Evolutionary conservation across 2,113 vertebrate genomes (phyloP), one percentile per base, ranked within the genome.

Genomic region (Mobula hypostoma): DNA sequence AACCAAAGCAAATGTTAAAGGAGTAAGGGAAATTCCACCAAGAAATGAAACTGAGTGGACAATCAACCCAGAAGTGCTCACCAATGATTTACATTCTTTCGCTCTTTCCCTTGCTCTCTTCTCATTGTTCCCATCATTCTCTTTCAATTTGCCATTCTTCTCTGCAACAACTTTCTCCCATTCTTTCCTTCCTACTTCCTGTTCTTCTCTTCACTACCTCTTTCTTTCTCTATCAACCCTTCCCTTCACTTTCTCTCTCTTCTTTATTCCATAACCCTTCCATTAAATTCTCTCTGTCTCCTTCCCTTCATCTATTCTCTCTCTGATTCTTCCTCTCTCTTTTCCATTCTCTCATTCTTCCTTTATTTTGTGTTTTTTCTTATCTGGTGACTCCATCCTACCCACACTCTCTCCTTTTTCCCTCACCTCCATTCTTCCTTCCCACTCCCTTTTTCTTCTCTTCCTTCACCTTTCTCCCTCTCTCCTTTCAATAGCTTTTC

Each of bases 381-480:
- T 5, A 0, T 24, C 2, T 15, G 4, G 4, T 5, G 4, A 5
- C 14, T 15, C 95, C 96, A 94, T 95, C 95, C 95, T 95, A 95
- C 94, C 94, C 95, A 95, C 95, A 76, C 94, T 94, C 94, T 70
- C 94, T 94, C 94, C 36, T 95, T 95, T 95, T 95, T 78, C 95
- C 85, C 94, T 92, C 94, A n/a, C 29, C 3, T n/a, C 24, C 8
- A 8, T 27, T 5, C 11, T 27, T 78, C 76, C 24, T 9, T 94
- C 94, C 94, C 94, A 74, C 94, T 80, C 94, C 95, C 94, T 68
- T 94, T 94, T 94, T 36, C 94, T 95, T 95, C 95, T 95, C 95
- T 78, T 95, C 85, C 94, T 92, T 94, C 94, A 24, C 8, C 29
- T 27, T 5, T n/a, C 76, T 78, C 76, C 95, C 95, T 70, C 24